These are phyloP conservation scores for Oligia fasciuncula DNA, from an alignment of 2,888 invertebrate species.

Conservation along the genomic window DNA sequence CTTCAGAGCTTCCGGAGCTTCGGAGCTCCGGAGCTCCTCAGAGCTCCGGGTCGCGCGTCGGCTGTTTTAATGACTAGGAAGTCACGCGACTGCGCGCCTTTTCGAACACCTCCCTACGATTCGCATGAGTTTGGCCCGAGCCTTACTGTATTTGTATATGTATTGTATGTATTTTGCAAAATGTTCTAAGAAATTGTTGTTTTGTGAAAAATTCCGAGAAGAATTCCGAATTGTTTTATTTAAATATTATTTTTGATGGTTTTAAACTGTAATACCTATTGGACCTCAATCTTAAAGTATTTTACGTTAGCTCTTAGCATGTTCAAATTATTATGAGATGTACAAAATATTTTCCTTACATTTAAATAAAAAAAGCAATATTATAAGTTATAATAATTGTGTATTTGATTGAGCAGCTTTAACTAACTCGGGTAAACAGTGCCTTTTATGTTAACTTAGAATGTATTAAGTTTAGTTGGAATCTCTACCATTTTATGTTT, in stretches of 20 bases:
- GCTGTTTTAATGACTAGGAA: not conserved
- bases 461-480: constrained; percentile 41
- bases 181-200: not conserved
- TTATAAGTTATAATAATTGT: constrained; percentile 45
- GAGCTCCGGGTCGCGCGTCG: not conserved
- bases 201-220: not conserved
- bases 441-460: constrained; percentile 51
- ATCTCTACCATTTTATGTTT: constrained; percentile 50
- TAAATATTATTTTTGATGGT: not conserved
- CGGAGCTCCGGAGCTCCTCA: too few relatives aligned
- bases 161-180: not conserved
- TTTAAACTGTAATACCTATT: too few relatives aligned
- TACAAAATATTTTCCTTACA: constrained; percentile 15
- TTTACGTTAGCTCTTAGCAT: not conserved
- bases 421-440: constrained; percentile 56
- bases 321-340: constrained; percentile 18
- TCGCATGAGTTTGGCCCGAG: not conserved
- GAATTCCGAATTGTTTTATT: not conserved
- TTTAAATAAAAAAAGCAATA: constrained; percentile 11
- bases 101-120: not conserved
- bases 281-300: not conserved
- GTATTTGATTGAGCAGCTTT: constrained; percentile 63
- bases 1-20: too few relatives aligned
- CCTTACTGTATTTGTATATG: not conserved
- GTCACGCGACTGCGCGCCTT: not conserved